Base-by-base conservation (phyloP, 2,113 vertebrate species). In the Pseudorectes ferrugineus region DNA sequence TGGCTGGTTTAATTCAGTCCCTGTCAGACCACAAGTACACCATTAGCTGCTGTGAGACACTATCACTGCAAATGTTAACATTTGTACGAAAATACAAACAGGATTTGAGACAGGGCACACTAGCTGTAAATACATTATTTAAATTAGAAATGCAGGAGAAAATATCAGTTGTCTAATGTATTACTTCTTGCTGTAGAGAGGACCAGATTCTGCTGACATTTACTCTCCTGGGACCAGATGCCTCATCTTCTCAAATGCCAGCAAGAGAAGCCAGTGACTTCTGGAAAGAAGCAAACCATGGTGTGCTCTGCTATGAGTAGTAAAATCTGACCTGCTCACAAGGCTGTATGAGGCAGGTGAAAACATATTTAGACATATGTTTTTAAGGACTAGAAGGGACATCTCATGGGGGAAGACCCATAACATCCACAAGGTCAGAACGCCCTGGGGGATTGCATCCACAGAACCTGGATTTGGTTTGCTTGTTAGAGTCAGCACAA, bases 391-490 rank as follows among this genome's bases (percentile, higher is more conserved):
- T 23, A 40, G 43, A 68, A 81, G 8, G 10, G 31, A 42, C 36
- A 70, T 49, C 15, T n/a, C n/a, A 58, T 36, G 35, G 26, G 31
- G 66, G 29, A 73, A 77, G 10, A 55, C 4, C 12, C 21, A 23
- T 55, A 77, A 65, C 1, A 2, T 74, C 51, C n/a, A 59, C n/a
- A 57, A 68, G 36, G 29, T 59, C 78, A 77, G 40, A 80, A 67
- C 0, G 0, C 24, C 26, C 23, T 38, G 26, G 8, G 14, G 21
- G 6, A 29, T 7, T 23, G 20, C 11, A 71, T 26, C 51, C 26
- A n/a, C 1, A 6, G 36, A 45, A 61, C 12, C 24, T 35, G 23
- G 9, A 42, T 73, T 66, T 3, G 0, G n/a, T 46, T 61, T 36
- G 5, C 29, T 58, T 70, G 46, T 45, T 48, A 42, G 22, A 88